These are phyloP conservation scores for Eulimnadia texana DNA, from an alignment of 1,140 invertebrate species.

Conservation along the genomic window DNA sequence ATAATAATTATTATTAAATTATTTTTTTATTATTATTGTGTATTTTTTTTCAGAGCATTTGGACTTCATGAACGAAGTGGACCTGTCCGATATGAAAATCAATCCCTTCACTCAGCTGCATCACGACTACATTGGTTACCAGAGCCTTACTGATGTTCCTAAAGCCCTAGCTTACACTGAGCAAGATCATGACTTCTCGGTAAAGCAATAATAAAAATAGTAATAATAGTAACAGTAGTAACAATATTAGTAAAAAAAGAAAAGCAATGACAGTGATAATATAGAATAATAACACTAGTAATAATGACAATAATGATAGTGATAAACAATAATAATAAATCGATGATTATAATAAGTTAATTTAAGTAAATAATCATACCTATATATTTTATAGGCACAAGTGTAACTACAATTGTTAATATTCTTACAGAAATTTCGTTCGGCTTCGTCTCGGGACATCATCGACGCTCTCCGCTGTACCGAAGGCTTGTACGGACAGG, in stretches of 20 bases:
- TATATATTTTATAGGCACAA: no score
- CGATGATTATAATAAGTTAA: no score
- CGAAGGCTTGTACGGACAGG: constrained; percentile 57
- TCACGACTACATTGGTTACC: constrained; percentile 86
- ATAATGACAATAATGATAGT: no score
- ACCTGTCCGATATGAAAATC: constrained; percentile 51
- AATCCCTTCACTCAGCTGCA: constrained; percentile 73
- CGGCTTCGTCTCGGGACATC: constrained; percentile 54
- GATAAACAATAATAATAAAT: no score
- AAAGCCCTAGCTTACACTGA: constrained; percentile 56
- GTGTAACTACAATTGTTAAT: no score
- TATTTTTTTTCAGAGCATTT: constrained; percentile 66
- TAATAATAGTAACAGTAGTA: neutral
- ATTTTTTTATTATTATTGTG: constrained; percentile 12
- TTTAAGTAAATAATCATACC: no score
- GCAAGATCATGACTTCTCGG: constrained; percentile 41
- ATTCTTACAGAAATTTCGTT: no score
- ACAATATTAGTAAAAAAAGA: neutral
- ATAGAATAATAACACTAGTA: neutral
- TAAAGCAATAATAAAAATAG: no score
- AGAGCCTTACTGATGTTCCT: constrained; percentile 93
- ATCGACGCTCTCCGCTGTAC: constrained; percentile 50
- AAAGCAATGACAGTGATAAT: neutral
- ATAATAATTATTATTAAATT: neutral
- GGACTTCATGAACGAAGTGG: constrained; percentile 74